Percentiles rank a stretch among this genome's conserved stretches.
Conservation (phyloP, 2,797 vertebrate genomes). For the Eidolon dupreanum region DNA sequence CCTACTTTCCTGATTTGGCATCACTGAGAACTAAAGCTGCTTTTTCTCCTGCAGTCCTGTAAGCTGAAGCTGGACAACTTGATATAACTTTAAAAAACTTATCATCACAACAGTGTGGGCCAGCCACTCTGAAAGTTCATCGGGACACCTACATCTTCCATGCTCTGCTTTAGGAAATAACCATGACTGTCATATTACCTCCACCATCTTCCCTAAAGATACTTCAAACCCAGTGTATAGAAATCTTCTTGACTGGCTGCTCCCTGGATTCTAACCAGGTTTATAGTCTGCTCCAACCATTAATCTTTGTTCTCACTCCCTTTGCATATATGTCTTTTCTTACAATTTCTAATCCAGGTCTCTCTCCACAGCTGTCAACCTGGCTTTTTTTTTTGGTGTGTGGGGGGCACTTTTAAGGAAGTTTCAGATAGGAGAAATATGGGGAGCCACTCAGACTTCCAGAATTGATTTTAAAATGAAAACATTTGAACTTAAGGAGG, state of each 20-base stretch:
- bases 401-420: background rate
- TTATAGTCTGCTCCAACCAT: background rate
- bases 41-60: background rate
- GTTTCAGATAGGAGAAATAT: background rate
- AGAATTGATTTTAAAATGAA: constrained; percentile 43
- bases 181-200: background rate
- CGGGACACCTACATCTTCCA: background rate
- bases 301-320: background rate
- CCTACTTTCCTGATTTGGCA: background rate
- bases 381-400: background rate
- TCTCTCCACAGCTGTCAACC: background rate
- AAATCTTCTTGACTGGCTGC: background rate
- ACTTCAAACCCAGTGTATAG: background rate
- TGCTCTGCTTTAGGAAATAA: background rate
- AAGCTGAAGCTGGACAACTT: background rate
- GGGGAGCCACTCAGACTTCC: background rate
- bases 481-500: constrained; percentile 27
- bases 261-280: background rate
- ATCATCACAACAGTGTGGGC: background rate
- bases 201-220: background rate
- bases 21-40: background rate
- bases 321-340: background rate
- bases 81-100: background rate
- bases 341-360: background rate
- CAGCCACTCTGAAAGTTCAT: background rate